A percentile compares a stretch with the other conserved stretches of the same genome.
These are phyloP conservation scores for Varanus komodoensis DNA, from an alignment of 2,113 vertebrate species.

Conservation along the genomic window DNA sequence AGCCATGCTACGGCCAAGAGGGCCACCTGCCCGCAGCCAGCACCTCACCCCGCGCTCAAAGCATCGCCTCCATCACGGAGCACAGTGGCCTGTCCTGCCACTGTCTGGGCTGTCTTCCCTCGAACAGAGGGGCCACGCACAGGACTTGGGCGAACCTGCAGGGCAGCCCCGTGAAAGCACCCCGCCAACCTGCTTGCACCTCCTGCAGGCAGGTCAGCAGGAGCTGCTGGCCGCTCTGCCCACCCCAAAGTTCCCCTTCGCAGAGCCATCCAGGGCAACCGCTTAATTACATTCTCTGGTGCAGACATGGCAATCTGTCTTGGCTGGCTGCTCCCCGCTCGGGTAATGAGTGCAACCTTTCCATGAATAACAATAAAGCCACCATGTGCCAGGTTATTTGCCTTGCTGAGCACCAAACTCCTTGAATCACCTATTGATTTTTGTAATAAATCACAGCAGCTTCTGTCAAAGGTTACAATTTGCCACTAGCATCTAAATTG, in stretches of 20 bases:
- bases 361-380: not conserved
- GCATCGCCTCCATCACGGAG: too few species aligned
- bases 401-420: constrained; percentile 9
- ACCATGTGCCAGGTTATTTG: not conserved
- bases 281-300: not conserved
- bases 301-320: not conserved
- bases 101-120: too few species aligned
- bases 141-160: not conserved
- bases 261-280: not conserved
- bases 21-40: too few species aligned
- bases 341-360: not conserved
- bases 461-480: constrained; percentile 61
- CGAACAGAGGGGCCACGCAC: too few species aligned
- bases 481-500: constrained; percentile 59
- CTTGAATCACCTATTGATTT: constrained; percentile 57
- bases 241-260: not conserved
- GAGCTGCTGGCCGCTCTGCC: not conserved
- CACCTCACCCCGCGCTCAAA: too few species aligned
- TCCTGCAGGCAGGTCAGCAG: too few species aligned
- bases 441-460: constrained; percentile 19
- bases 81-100: too few species aligned
- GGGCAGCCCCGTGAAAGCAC: not conserved
- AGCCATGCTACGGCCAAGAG: too few species aligned
- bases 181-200: not conserved
- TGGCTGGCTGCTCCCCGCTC: fast-evolving